Percentiles rank a stretch among this genome's conserved stretches.
These are phyloP conservation scores for Jordanella pulchra DNA, from an alignment of 2,797 vertebrate genomes.

Conservation along the genomic window DNA sequence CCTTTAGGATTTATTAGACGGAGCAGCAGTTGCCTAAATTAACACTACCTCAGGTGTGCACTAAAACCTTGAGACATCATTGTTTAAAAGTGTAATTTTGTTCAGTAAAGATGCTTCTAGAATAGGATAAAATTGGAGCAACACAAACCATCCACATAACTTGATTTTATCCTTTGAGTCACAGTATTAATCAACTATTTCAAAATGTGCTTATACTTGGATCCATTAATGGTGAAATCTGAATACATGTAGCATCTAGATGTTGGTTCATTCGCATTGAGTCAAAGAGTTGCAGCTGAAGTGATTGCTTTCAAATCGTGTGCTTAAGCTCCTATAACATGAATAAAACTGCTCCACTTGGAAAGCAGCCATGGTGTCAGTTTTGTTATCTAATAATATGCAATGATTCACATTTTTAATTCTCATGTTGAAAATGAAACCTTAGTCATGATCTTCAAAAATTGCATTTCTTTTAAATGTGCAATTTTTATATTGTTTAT, in stretches of 20 bases:
- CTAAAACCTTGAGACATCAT: conserved; percentile 34
- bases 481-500: conserved; percentile 59
- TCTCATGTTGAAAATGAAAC: conserved; percentile 44
- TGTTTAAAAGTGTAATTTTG: conserved; percentile 9
- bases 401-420: conserved; percentile 18
- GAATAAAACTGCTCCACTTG: conserved; percentile 18
- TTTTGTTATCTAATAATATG: conserved; percentile 39
- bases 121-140: background rate
- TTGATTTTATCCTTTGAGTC: conserved; percentile 10
- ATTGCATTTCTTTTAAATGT: conserved; percentile 69
- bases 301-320: conserved; percentile 1
- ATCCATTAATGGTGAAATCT: conserved; percentile 28
- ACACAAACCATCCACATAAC: background rate
- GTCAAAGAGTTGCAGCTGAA: conserved; percentile 15
- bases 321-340: conserved; percentile 11
- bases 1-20: conserved; percentile 7
- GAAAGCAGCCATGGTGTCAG: conserved; percentile 18
- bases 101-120: conserved; percentile 7
- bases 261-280: conserved; percentile 12
- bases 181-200: conserved; percentile 20
- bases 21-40: conserved; percentile 57
- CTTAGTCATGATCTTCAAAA: conserved; percentile 49
- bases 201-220: conserved; percentile 32
- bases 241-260: conserved; percentile 16
- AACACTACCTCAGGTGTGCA: conserved; percentile 77